Percentiles rank a stretch among this genome's conserved stretches.
Evolutionary conservation across 2,113 vertebrate genomes (phyloP).

Genomic region (Oncorhynchus clarkii): DNA sequence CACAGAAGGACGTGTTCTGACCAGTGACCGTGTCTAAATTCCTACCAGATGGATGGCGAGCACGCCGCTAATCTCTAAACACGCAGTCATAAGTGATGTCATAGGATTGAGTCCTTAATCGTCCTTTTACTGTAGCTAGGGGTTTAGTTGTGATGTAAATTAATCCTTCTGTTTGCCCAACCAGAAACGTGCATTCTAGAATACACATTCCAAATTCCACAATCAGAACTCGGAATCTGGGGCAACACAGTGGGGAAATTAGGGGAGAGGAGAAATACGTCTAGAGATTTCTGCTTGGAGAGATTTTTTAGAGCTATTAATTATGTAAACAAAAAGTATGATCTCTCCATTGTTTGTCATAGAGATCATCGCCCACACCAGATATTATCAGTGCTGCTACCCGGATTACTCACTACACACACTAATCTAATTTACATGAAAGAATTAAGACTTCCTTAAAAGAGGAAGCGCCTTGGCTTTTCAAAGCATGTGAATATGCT

Average conservation of each 20-base stretch:
- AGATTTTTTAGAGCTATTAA: constrained; percentile 6
- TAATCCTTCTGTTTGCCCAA: constrained; percentile 35
- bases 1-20: background rate
- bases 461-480: background rate
- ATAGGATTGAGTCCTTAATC: constrained; percentile 38
- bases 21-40: constrained; percentile 20
- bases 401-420: background rate
- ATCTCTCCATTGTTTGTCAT: constrained; percentile 12
- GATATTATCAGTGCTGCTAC: constrained; percentile 7
- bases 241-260: constrained; percentile 11
- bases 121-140: constrained; percentile 15
- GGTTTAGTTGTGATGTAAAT: background rate
- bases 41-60: constrained; percentile 41
- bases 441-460: background rate
- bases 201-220: background rate
- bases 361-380: constrained; percentile 7
- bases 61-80: constrained; percentile 40
- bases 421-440: constrained; percentile 14
- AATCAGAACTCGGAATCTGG: constrained; percentile 12
- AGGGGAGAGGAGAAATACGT: constrained; percentile 2
- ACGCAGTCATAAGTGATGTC: constrained; percentile 34
- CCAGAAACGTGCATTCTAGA: background rate
- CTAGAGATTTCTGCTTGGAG: background rate
- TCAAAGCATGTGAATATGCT: constrained; percentile 16
- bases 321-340: constrained; percentile 2